Evolutionary conservation across 2,113 vertebrate genomes (phyloP).

Genomic region (Alouatta palliata): DNA sequence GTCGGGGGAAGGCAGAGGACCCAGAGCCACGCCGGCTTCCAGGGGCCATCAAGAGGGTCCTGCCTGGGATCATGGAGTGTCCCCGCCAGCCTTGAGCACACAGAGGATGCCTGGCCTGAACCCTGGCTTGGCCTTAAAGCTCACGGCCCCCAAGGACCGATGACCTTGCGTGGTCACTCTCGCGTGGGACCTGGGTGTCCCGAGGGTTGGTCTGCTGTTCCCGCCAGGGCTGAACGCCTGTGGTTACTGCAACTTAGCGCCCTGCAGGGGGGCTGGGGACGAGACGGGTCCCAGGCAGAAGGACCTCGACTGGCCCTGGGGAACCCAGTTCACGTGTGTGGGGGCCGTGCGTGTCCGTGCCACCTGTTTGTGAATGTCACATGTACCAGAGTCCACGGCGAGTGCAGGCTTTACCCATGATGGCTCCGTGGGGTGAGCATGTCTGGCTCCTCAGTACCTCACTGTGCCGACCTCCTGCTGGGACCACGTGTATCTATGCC

Average conservation of each 20-base stretch:
- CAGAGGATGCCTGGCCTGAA: background rate
- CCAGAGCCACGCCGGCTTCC: background rate
- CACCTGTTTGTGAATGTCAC: background rate
- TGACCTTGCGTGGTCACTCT: background rate
- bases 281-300: too few species aligned
- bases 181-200: background rate
- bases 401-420: background rate
- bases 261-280: too few species aligned
- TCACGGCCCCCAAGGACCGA: background rate
- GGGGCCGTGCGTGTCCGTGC: fast-evolving
- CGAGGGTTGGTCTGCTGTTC: background rate
- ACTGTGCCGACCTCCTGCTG: too few species aligned
- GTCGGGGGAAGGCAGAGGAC: background rate
- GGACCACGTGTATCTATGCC: background rate
- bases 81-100: background rate
- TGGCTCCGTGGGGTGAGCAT: too few species aligned
- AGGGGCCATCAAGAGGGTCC: fast-evolving
- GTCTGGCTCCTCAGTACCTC: too few species aligned
- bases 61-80: background rate
- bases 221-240: background rate
- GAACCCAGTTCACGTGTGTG: background rate
- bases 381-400: background rate
- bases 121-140: too few species aligned
- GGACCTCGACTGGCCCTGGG: background rate
- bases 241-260: background rate